Percentiles rank a stretch among this genome's conserved stretches.
Evolutionary conservation across 1,140 invertebrate species (phyloP).

Genomic region (Trichonephila inaurata): DNA sequence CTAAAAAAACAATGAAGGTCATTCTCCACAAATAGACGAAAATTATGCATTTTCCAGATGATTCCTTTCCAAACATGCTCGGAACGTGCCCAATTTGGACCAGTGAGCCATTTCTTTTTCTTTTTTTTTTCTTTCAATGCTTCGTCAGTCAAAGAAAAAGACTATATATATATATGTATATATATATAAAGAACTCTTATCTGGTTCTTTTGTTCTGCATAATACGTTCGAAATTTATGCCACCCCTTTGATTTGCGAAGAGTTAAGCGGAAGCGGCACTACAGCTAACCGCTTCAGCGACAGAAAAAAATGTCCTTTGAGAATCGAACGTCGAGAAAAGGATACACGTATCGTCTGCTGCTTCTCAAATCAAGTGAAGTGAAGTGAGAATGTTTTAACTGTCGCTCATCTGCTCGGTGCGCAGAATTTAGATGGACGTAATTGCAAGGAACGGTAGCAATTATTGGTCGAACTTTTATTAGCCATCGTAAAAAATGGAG

Average conservation of each 20-base stretch:
- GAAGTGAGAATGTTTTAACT: slow-evolving; percentile 59
- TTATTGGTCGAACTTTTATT: slow-evolving; percentile 47
- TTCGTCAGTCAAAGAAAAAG: slow-evolving; percentile 1
- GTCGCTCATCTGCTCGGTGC: slow-evolving; percentile 33
- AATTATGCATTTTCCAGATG: not conserved
- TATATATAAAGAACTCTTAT: not conserved
- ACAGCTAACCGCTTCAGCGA: slow-evolving; percentile 65
- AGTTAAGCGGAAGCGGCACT: slow-evolving; percentile 50
- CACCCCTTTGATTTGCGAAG: slow-evolving; percentile 58
- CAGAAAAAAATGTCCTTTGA: slow-evolving; percentile 36
- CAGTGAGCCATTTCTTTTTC: not conserved
- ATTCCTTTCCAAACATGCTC: not conserved
- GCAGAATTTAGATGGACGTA: slow-evolving; percentile 63
- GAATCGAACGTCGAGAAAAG: slow-evolving; percentile 11
- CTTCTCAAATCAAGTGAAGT: slow-evolving; percentile 54
- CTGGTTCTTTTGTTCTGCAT: slow-evolving; percentile 45
- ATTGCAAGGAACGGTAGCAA: slow-evolving; percentile 48
- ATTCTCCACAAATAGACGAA: not conserved
- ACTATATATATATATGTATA: not conserved
- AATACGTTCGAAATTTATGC: slow-evolving; percentile 64
- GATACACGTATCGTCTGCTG: slow-evolving; percentile 42
- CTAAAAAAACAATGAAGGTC: no score
- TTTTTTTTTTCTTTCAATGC: not conserved
- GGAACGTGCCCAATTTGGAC: not conserved
- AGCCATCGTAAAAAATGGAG: slow-evolving; percentile 34